Evolutionary conservation across 2,888 invertebrate species (phyloP).

Genomic region (Diarsia rubi): DNA sequence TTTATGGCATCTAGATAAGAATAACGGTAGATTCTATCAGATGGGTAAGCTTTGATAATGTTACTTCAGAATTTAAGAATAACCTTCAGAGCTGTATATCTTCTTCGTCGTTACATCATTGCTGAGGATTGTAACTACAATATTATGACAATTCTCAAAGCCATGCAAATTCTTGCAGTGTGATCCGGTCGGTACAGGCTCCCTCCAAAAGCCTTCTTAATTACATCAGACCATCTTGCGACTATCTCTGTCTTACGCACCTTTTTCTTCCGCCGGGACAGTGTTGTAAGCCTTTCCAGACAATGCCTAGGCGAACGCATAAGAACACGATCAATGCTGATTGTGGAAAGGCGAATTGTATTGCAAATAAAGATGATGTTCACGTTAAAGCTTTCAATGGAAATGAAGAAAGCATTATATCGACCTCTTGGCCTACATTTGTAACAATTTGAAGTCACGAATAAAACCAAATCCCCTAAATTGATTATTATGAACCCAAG

Average conservation of each 20-base stretch:
- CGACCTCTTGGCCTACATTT: neutral
- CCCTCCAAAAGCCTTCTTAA: too few relatives aligned
- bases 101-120: neutral
- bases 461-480: conserved; percentile 3
- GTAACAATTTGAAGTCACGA: neutral
- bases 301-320: too few relatives aligned
- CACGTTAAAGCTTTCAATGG: too few relatives aligned
- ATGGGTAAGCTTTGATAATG: neutral
- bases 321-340: neutral
- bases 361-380: neutral
- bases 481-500: conserved; percentile 17
- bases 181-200: too few relatives aligned
- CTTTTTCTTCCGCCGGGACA: too few relatives aligned
- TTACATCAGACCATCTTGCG: too few relatives aligned
- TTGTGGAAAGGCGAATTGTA: neutral
- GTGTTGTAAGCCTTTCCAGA: too few relatives aligned
- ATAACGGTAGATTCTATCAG: neutral
- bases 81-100: neutral
- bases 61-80: neutral
- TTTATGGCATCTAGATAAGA: conserved; percentile 20
- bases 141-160: too few relatives aligned
- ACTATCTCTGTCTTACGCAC: too few relatives aligned
- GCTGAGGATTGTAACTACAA: too few relatives aligned
- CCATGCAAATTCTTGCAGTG: too few relatives aligned
- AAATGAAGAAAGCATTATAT: neutral